Percentiles rank a stretch among this genome's conserved stretches.
Conservation (phyloP, 2,888 invertebrate species). For the Phrixothrix hirtus region DNA sequence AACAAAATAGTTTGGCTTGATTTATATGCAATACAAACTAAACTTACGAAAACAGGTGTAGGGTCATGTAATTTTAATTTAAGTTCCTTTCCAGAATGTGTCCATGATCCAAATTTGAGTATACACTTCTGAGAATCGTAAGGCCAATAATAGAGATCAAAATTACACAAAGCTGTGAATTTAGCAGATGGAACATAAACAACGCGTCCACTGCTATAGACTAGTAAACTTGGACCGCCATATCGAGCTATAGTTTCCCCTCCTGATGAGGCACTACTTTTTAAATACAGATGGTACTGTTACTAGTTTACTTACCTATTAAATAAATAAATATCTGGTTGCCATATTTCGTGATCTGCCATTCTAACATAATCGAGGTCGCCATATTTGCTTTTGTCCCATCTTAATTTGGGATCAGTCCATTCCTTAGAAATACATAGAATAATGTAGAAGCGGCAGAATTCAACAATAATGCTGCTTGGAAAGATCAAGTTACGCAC, state of each 20-base stretch:
- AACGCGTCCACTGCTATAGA: constrained; percentile 59
- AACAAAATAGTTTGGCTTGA: no score
- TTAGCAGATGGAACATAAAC: constrained; percentile 71
- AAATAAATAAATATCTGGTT: constrained; percentile 73
- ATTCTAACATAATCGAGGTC: constrained; percentile 64
- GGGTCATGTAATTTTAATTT: constrained; percentile 47
- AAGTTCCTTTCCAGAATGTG: constrained; percentile 64
- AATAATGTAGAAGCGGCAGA: no score
- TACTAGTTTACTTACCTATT: constrained; percentile 65
- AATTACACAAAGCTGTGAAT: constrained; percentile 66
- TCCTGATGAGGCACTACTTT: constrained; percentile 67
- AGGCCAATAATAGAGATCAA: constrained; percentile 75
- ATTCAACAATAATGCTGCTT: no score
- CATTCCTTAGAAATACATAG: constrained; percentile 64
- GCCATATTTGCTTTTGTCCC: constrained; percentile 71
- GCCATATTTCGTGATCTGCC: constrained; percentile 75
- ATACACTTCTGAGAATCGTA: constrained; percentile 69
- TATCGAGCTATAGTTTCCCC: constrained; percentile 64
- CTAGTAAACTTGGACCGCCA: constrained; percentile 61
- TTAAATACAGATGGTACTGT: constrained; percentile 76
- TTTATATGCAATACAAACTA: no score
- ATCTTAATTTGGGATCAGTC: constrained; percentile 71
- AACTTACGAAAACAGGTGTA: background rate
- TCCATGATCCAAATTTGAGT: constrained; percentile 75
- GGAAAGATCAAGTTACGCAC: no score